Evolutionary conservation across 2,888 invertebrate species (phyloP).

Genomic region (Pandemis heparana): DNA sequence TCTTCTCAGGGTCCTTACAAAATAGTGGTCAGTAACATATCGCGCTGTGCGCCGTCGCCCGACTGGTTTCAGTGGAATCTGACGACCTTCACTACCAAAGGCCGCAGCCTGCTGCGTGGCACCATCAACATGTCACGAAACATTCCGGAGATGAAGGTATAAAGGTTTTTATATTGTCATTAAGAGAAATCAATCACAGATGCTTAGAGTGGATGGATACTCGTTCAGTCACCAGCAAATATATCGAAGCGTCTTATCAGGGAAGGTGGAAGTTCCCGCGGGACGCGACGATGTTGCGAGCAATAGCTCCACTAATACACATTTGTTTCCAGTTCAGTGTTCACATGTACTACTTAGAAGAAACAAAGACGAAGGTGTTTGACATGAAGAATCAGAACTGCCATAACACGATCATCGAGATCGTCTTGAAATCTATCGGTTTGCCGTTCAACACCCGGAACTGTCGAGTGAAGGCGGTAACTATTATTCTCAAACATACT

Average conservation of each 20-base stretch:
- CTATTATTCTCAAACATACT: not conserved
- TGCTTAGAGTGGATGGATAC: too few relatives aligned
- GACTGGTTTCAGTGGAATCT: conserved; percentile 19
- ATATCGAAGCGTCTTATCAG: too few relatives aligned
- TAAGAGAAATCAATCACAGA: too few relatives aligned
- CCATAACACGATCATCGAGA: conserved; percentile 17
- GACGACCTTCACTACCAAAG: not conserved
- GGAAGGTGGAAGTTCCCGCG: too few relatives aligned
- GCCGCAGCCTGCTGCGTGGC: not conserved
- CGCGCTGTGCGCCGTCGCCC: not conserved
- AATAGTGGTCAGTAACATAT: not conserved
- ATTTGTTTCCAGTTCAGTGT: conserved; percentile 20
- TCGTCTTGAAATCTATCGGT: not conserved
- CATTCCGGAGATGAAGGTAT: conserved; percentile 20
- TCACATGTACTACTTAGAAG: conserved; percentile 5
- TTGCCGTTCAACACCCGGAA: conserved; percentile 1
- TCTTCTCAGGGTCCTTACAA: conserved; percentile 24
- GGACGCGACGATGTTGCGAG: too few relatives aligned
- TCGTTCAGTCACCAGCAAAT: too few relatives aligned
- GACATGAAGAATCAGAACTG: conserved; percentile 30
- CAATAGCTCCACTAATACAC: not conserved
- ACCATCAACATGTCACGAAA: not conserved
- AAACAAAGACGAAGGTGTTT: conserved; percentile 17
- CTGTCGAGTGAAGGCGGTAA: conserved; percentile 17
- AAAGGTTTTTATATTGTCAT: too few relatives aligned